Evolutionary conservation across 2,113 vertebrate genomes (phyloP), one percentile per base, ranked within the genome.

Genomic region (Ophthalmolycus amberensis): DNA sequence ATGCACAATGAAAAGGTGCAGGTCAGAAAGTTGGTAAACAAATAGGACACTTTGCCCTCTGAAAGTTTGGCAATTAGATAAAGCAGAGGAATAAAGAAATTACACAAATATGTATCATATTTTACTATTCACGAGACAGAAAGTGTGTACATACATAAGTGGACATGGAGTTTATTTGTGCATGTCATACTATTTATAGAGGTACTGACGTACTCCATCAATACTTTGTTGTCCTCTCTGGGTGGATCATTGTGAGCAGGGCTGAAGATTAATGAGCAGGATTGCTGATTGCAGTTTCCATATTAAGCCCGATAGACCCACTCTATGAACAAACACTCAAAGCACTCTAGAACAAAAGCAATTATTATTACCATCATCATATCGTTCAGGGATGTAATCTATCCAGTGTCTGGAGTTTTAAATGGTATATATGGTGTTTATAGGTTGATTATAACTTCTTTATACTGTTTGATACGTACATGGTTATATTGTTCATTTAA

Each of bases 1-100:
- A 79, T 77, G 63, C 52, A 90, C 63, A 86, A 77, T 58, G 38
- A 64, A 72, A 37, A 79, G 67, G 67, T 72, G 1, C 3, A 52
- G 65, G 48, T 79, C 65, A 82, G 80, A 77, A 68, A 72, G 22
- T 59, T 11, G 6, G 58, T 84, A 56, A 81, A 80, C 85, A 85
- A 89, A 59, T 77, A 85, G 85, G 79, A 79, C 81, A 73, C 15
- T 44, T 27, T 77, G 75, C 71, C 78, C 89, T 89, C 59, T 76
- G 48, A 56, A 67, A 70, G 59, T 82, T 64, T 75, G 0, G 0
- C 2, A 20, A 68, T 58, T n/a, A 65, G 54, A 81, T 34, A 68
- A 71, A 10, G 25, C 58, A 38, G 0, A 38, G 32, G 22, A 38
- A 46, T 15, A 72, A 58, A 9, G 9, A 59, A 25, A 71, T 25